Percentiles rank a stretch among this genome's conserved stretches.
phyloP scores from a whole-genome alignment of 2,113 vertebrate species.

The Deroptyus accipitrinus region DNA sequence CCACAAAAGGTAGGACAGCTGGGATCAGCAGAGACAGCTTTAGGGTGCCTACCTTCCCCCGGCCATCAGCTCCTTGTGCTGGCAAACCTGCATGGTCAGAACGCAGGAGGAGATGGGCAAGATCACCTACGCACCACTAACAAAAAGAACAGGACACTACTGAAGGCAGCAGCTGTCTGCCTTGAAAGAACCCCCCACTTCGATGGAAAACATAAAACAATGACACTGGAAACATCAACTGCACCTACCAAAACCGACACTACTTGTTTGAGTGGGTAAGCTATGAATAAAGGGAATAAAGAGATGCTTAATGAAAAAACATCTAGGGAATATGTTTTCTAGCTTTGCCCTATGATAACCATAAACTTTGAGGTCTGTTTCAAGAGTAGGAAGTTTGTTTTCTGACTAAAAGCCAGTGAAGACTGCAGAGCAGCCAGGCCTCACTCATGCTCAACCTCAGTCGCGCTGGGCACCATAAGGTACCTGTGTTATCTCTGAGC shows the following conservation, averaged over 20 bases:
- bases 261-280: background rate
- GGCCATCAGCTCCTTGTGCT: background rate
- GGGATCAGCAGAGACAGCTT: background rate
- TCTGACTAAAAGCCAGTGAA: background rate
- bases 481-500: background rate
- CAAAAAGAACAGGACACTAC: background rate
- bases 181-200: background rate
- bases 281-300: background rate
- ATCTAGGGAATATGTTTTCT: background rate
- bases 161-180: background rate
- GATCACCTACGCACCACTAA: background rate
- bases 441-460: rapidly evolving
- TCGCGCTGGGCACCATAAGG: rapidly evolving
- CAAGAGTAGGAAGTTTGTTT: background rate
- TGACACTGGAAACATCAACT: background rate
- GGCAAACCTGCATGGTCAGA: background rate
- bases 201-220: background rate
- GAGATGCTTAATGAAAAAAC: background rate
- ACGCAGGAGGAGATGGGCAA: background rate
- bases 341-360: background rate
- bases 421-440: rapidly evolving
- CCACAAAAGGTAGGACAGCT: background rate
- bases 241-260: background rate
- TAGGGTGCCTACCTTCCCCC: background rate
- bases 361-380: rapidly evolving